A percentile compares a stretch with the other conserved stretches of the same genome.
Evolutionary conservation across 2,888 invertebrate species (phyloP).

Genomic region (Nezara viridula): DNA sequence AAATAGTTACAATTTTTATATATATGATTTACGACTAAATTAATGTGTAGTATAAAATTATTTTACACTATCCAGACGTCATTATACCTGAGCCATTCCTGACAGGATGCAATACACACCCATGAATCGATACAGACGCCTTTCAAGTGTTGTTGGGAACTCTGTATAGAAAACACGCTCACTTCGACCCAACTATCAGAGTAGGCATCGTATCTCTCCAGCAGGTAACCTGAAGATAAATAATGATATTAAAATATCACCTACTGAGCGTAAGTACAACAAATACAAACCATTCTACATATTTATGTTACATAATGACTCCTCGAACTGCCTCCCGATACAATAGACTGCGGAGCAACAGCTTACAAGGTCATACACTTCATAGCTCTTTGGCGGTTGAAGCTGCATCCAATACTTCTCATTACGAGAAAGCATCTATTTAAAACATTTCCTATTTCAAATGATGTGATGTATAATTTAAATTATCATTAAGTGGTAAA

Average conservation of each 20-base stretch:
- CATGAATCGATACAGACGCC: slow-evolving; percentile 34
- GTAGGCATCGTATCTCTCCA: slow-evolving; percentile 50
- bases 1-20: no score
- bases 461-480: neutral
- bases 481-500: neutral
- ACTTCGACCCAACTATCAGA: slow-evolving; percentile 25
- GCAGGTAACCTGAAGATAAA: slow-evolving; percentile 37
- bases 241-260: neutral
- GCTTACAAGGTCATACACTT: slow-evolving; percentile 50
- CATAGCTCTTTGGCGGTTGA: slow-evolving; percentile 1
- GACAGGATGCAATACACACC: slow-evolving; percentile 39
- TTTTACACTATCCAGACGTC: neutral
- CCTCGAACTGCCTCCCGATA: slow-evolving; percentile 43
- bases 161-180: neutral
- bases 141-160: neutral
- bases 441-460: neutral
- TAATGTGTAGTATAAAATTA: no score
- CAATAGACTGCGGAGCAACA: slow-evolving; percentile 51
- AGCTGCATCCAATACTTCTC: slow-evolving; percentile 51
- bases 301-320: slow-evolving; percentile 46
- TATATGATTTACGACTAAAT: no score
- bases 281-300: neutral
- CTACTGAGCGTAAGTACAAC: neutral
- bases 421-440: slow-evolving; percentile 52
- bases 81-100: slow-evolving; percentile 52